phyloP scores from a whole-genome alignment of 1,140 invertebrate genomes.

The Aphelinus certus region DNA sequence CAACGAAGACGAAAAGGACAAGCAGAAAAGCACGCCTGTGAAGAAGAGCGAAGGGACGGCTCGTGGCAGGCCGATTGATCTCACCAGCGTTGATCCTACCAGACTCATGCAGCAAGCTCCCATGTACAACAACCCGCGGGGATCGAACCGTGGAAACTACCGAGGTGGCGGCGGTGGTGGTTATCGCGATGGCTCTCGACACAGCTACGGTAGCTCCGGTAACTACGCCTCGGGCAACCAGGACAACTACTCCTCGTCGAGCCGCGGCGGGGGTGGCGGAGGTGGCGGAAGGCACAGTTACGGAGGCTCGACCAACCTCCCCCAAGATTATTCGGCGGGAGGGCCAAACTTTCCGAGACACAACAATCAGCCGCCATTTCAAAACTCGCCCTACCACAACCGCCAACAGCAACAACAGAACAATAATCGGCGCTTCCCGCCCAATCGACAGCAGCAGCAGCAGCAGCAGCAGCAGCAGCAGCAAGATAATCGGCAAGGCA shows the following conservation, averaged over 20 bases:
- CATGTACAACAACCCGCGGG: constrained; percentile 66
- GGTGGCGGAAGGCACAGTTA: constrained; percentile 54
- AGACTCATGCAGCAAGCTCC: constrained; percentile 68
- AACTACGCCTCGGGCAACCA: background rate
- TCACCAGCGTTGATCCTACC: constrained; percentile 53
- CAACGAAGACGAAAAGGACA: constrained; percentile 40
- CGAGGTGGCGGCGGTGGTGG: constrained; percentile 54
- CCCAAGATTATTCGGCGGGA: constrained; percentile 25
- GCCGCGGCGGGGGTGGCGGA: constrained; percentile 46
- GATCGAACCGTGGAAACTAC: constrained; percentile 55
- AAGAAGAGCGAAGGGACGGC: no score
- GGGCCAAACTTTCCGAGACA: background rate
- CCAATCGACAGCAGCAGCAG: constrained; percentile 34
- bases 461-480: constrained; percentile 34
- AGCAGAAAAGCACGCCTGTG: background rate
- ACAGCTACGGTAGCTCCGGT: constrained; percentile 50
- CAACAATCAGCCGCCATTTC: background rate
- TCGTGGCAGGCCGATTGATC: constrained; percentile 46
- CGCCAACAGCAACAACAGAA: background rate
- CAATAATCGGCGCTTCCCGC: no score
- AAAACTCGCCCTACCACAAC: background rate
- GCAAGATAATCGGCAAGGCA: background rate
- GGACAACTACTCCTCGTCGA: background rate
- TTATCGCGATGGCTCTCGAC: constrained; percentile 53
- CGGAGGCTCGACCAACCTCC: constrained; percentile 47